phyloP scores from a whole-genome alignment of 2,797 vertebrate genomes.

The Tragelaphus eurycerus region DNA sequence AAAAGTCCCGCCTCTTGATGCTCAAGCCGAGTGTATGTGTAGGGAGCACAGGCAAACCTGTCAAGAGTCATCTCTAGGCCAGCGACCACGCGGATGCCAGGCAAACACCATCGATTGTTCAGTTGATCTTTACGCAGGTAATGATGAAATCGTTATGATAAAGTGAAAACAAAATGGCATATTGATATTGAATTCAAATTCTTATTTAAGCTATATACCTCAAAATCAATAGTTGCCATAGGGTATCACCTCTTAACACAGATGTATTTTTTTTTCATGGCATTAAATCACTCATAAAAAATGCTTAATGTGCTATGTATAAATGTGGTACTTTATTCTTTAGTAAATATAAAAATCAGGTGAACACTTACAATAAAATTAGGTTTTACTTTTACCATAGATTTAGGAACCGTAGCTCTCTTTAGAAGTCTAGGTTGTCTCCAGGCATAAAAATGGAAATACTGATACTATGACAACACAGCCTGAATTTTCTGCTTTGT shows the following conservation, averaged over 20 bases:
- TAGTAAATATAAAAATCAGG: neutral
- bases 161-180: neutral
- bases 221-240: neutral
- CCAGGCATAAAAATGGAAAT: constrained; percentile 69
- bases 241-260: neutral
- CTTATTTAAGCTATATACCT: neutral
- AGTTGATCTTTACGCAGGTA: neutral
- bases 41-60: accelerated
- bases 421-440: constrained; percentile 53
- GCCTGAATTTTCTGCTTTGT: constrained; percentile 74
- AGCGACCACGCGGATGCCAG: neutral
- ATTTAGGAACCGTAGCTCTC: constrained; percentile 16
- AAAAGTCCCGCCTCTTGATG: neutral
- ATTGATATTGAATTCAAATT: neutral
- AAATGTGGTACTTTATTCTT: neutral
- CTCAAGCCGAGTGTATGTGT: neutral
- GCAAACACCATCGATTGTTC: neutral
- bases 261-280: neutral
- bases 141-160: neutral
- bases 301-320: neutral
- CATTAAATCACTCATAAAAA: constrained; percentile 10
- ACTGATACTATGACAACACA: constrained; percentile 71
- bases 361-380: neutral
- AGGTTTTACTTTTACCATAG: constrained; percentile 38
- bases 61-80: neutral